Evolutionary conservation across 2,888 invertebrate genomes (phyloP), one percentile per base, ranked within the genome.

Genomic region (Platycheirus albimanus): DNA sequence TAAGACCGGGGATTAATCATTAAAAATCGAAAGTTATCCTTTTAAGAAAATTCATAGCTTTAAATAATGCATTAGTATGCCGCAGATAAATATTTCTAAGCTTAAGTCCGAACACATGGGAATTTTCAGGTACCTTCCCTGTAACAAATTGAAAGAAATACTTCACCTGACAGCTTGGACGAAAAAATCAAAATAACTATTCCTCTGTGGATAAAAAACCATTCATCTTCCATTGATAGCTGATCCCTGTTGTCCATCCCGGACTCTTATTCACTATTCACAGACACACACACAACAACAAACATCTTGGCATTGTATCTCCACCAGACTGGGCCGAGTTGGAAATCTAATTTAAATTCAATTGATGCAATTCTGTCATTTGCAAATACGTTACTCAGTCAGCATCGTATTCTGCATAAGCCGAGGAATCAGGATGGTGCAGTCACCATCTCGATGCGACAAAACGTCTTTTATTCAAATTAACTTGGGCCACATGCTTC

Each of bases 291-390:
- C n/a, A n/a, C n/a, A n/a, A n/a, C n/a, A n/a, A 8, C 24, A 38
- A 0, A 10, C 36, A 17, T 15, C 10, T 43, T 7, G 10, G 17
- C 24, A 7, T 58, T 13, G n/a, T n/a, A n/a, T 38, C 13, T 3
- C 24, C 38, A 38, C 5, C 13, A 33, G 17, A 61, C 43, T 43
- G 17, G n/a, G 15, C 33, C 24, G 30, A 54, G 15, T 33, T 41
- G 36, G 8, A 70, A 70, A 71, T 61, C 83, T 78, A 58, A 78
- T 83, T 83, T 69, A 83, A 83, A 83, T 83, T 78, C 72, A 78
- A 83, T 78, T 78, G 78, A 83, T 72, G 78, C 77, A 83, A 78
- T 83, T 83, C 83, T 83, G 72, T 78, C 83, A 83, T 83, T 78
- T 72, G 54, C 43, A 72, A 81, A 77, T 81, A 63, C 54, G 45